Base-by-base conservation (phyloP, 2,113 vertebrate species). In the Glaucidium brasilianum region DNA sequence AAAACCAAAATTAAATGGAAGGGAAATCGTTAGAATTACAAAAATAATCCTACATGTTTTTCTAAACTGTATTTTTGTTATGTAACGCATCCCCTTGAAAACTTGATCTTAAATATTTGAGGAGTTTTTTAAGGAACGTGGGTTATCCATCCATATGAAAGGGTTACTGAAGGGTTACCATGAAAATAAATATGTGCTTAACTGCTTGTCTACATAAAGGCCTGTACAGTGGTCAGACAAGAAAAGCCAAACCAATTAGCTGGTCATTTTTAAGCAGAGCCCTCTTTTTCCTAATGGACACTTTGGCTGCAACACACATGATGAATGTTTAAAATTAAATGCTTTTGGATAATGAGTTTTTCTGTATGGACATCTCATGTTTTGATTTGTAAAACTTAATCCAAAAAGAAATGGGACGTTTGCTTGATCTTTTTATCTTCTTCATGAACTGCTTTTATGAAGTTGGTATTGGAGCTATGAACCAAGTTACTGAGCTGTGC, bases 311-410 rank as follows among this genome's bases (percentile, higher is more conserved):
- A 79, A 25, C 17, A 17, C 9, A 34, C 19, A 69, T 15, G 29
- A 37, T 29, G 73, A 69, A 43, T 19, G 15, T 56, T 68, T 5
- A 59, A 87, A 74, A 66, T 49, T 1, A 39, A 15, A 5, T 21
- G 8, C 0, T 30, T 73, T 94, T 72, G 19, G 3, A 9, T 78
- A 92, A 27, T 34, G 1, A 20, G 8, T 0, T 0, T 34, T 72
- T 37, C 78, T 71, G 5, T 30, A 84, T 4, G 5, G 21, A 45
- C 13, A 15, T 10, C 19, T 58, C 11, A 0, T 63, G 13, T 67
- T 74, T 60, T 35, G 55, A 29, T 43, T 59, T 74, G 39, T 2
- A 63, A 82, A 77, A 43, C 39, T 80, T 47, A 85, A 3, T 72
- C 43, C 55, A 37, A 64, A 93, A 73, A 74, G 0, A 77, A 63